Conservation (phyloP, 30 jellyfish, hydroid and myxozoan genomes). For the Nemopilema nomurai region DNA sequence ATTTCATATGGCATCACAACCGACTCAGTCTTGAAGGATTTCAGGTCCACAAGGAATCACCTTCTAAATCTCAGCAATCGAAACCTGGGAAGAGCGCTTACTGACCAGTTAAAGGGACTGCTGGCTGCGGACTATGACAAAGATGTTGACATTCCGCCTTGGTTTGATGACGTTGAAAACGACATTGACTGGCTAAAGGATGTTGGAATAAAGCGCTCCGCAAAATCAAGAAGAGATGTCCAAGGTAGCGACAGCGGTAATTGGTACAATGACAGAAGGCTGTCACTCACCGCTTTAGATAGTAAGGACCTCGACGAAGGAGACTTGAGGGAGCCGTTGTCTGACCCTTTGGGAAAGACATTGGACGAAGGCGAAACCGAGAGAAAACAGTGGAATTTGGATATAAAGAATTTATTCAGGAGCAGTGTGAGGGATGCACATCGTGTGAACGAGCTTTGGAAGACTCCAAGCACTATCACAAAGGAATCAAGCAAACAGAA, state of each 20-base stretch:
- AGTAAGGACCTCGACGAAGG: not conserved
- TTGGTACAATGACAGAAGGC: not conserved
- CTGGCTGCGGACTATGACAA: slow-evolving; percentile 54
- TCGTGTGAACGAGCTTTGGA: not conserved
- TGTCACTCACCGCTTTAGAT: not conserved
- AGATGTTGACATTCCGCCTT: slow-evolving; percentile 35
- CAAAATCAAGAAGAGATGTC: slow-evolving; percentile 7
- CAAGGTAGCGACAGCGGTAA: not conserved
- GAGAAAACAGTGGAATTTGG: slow-evolving; percentile 1
- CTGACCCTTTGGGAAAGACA: not conserved
- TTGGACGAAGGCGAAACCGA: not conserved
- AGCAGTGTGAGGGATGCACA: not conserved
- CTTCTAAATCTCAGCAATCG: slow-evolving; percentile 52
- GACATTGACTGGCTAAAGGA: slow-evolving; percentile 60
- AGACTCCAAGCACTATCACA: not conserved
- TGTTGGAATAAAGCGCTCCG: not conserved
- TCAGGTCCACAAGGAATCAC: slow-evolving; percentile 49
- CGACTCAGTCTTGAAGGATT: slow-evolving; percentile 53
- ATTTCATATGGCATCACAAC: slow-evolving; percentile 68
- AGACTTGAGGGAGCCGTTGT: not conserved
- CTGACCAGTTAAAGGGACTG: slow-evolving; percentile 61
- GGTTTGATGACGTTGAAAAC: slow-evolving; percentile 61
- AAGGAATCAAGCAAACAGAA: not conserved
- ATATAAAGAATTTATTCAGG: not conserved
- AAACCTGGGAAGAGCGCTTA: slow-evolving; percentile 52